These are phyloP conservation scores for Hipparchia sbordonii DNA, from an alignment of 2,888 invertebrate species.

Conservation along the genomic window DNA sequence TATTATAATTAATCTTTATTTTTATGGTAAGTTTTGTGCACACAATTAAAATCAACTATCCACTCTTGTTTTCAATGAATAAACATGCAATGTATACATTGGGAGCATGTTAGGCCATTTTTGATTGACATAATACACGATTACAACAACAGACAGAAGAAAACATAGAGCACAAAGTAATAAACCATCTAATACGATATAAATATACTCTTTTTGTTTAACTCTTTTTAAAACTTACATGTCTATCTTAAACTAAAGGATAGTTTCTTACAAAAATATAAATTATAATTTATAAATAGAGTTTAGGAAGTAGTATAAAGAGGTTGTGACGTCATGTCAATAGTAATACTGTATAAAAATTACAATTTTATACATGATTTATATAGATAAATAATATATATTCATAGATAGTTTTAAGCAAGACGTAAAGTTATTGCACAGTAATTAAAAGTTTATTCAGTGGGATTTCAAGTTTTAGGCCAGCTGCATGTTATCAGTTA, in stretches of 20 bases:
- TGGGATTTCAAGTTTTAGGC: conserved; percentile 18
- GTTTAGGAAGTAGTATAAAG: conserved; percentile 21
- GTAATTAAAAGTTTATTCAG: conserved; percentile 25
- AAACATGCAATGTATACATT: conserved; percentile 18
- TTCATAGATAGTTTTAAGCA: conserved; percentile 21
- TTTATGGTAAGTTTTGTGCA: background rate
- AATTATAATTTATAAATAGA: conserved; percentile 28
- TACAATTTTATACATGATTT: background rate
- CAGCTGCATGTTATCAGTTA: no score
- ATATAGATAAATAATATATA: background rate
- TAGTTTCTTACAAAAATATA: conserved; percentile 37
- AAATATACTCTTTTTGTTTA: conserved; percentile 33
- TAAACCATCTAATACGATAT: conserved; percentile 24
- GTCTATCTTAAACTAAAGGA: conserved; percentile 26
- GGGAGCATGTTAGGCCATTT: conserved; percentile 34
- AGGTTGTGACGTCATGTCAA: conserved; percentile 19
- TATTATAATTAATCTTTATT: no score
- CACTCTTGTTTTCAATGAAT: background rate
- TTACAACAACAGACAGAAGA: conserved; percentile 11
- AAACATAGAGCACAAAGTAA: conserved; percentile 28
- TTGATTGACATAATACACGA: conserved; percentile 15
- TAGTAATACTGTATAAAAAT: conserved; percentile 34
- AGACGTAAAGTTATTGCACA: conserved; percentile 32
- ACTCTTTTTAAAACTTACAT: conserved; percentile 35
- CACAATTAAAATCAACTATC: background rate